Conservation (phyloP, 1,140 invertebrate genomes). For the Phymorhynchus buccinoides region DNA sequence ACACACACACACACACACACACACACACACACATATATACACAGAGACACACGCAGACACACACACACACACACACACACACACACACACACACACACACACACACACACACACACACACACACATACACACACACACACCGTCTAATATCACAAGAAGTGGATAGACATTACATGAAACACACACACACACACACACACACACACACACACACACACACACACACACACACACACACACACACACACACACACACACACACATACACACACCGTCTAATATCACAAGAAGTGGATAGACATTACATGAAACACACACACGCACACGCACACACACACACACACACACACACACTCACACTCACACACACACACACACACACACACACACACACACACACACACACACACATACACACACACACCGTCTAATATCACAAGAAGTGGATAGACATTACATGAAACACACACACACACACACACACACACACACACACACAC, state of each 20-base stretch:
- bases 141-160: no score
- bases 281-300: no score
- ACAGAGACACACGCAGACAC: no score
- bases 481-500: conserved; percentile 4
- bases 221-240: no score
- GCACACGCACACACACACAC: not conserved
- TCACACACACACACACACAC: not conserved
- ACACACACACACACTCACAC: not conserved
- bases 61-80: not conserved
- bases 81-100: not conserved
- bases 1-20: conserved; percentile 29
- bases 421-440: no score
- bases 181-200: not conserved
- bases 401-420: not conserved
- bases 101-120: not conserved
- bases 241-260: no score
- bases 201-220: not conserved
- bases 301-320: not conserved
- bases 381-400: not conserved
- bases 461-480: not conserved
- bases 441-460: no score
- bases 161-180: no score
- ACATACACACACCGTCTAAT: no score
- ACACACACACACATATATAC: not conserved
- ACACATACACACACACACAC: not conserved